Percentiles rank a stretch among this genome's conserved stretches.
Conservation (phyloP, 2,888 invertebrate genomes). For the Achlya flavicornis region DNA sequence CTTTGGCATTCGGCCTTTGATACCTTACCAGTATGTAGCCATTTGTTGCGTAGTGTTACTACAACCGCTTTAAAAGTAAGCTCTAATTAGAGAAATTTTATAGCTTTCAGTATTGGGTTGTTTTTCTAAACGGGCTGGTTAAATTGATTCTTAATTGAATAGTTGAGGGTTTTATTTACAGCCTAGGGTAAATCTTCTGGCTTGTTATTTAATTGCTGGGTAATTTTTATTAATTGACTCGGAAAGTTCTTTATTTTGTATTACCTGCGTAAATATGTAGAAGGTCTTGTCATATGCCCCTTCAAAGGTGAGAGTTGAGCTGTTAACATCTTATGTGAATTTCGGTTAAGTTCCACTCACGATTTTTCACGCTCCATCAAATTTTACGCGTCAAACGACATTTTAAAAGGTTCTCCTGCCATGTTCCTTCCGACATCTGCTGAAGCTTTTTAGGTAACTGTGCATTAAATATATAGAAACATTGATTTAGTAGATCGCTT, state of each 20-base stretch:
- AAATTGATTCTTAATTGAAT: not conserved
- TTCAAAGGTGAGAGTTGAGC: slow-evolving; percentile 22
- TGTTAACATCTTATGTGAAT: slow-evolving; percentile 31
- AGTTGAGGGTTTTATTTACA: not conserved
- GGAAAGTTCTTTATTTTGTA: not conserved
- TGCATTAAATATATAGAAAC: not conserved
- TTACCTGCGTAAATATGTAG: not conserved
- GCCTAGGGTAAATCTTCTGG: not conserved
- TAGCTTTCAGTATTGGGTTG: not conserved
- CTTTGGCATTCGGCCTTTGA: slow-evolving; percentile 27
- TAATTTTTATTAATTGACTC: not conserved
- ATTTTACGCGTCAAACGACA: slow-evolving; percentile 20
- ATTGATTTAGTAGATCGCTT: too few relatives aligned
- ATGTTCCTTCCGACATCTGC: slow-evolving; percentile 11
- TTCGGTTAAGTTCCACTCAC: slow-evolving; percentile 28
- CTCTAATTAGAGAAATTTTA: slow-evolving; percentile 4
- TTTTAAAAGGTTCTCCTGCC: slow-evolving; percentile 23
- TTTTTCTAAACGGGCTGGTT: not conserved
- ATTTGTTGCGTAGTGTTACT: slow-evolving; percentile 23
- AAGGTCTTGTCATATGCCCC: not conserved
- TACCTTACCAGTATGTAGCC: slow-evolving; percentile 25
- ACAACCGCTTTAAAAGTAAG: slow-evolving; percentile 12
- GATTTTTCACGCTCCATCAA: slow-evolving; percentile 34
- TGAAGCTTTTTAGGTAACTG: slow-evolving; percentile 3
- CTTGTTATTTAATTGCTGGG: not conserved